Evolutionary conservation across 35 echinoderm and acorn worm species (phyloP).

Genomic region (Amphiura filiformis): DNA sequence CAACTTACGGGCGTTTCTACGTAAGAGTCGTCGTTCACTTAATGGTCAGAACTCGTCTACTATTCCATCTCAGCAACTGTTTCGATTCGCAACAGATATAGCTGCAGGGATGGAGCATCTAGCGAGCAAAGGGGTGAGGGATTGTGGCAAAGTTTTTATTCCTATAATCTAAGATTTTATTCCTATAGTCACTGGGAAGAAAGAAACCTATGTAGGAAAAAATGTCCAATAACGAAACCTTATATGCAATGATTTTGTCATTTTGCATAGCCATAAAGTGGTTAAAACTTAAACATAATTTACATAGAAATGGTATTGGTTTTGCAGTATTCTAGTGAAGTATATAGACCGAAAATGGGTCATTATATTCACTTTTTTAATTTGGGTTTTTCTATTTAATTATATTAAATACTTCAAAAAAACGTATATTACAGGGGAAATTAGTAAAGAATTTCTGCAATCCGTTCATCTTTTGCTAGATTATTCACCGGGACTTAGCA

Average conservation of each 20-base stretch:
- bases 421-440: neutral
- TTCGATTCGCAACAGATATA: neutral
- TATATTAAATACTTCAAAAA: neutral
- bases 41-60: neutral
- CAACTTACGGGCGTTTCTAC: neutral
- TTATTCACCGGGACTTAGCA: neutral
- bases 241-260: too few relatives aligned
- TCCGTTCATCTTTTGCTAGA: neutral
- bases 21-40: neutral
- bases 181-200: neutral
- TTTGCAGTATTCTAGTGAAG: too few relatives aligned
- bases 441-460: too few relatives aligned
- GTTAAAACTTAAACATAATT: too few relatives aligned
- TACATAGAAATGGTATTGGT: too few relatives aligned
- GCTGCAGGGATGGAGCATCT: neutral
- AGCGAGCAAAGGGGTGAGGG: neutral
- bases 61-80: neutral
- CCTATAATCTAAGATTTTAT: too few relatives aligned
- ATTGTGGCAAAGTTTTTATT: too few relatives aligned
- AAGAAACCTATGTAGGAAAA: neutral
- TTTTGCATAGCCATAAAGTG: too few relatives aligned
- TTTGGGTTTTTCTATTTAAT: neutral
- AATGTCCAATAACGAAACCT: neutral
- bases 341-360: too few relatives aligned
- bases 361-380: neutral